These are phyloP conservation scores for Caenorhabditis japonica DNA, from an alignment of 2,888 invertebrate species.

Conservation along the genomic window DNA sequence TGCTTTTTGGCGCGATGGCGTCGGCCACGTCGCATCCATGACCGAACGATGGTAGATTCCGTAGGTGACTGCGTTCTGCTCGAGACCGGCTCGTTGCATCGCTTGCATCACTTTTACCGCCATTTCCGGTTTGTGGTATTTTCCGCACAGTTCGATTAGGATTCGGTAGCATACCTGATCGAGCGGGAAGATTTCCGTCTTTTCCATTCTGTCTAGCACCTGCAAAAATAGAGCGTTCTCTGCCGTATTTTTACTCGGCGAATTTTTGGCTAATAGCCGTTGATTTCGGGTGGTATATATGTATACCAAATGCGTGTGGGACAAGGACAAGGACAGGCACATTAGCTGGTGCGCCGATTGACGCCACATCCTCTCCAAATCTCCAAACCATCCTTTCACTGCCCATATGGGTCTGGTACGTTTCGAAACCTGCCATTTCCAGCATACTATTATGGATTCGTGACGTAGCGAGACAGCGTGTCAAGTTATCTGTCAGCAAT, in stretches of 20 bases:
- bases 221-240: slow-evolving; percentile 51
- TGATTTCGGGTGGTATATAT: no score
- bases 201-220: slow-evolving; percentile 88
- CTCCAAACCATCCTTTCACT: no score
- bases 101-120: slow-evolving; percentile 86
- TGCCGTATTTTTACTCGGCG: not conserved
- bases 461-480: no score
- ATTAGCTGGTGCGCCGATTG: no score
- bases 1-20: slow-evolving; percentile 59
- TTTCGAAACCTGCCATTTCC: no score
- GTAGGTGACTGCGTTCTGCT: slow-evolving; percentile 97
- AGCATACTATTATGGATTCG: no score
- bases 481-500: no score
- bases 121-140: slow-evolving; percentile 90
- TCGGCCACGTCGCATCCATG: slow-evolving; percentile 70
- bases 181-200: slow-evolving; percentile 79
- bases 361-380: no score
- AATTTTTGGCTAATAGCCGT: not conserved
- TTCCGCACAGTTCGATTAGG: slow-evolving; percentile 96
- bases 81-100: slow-evolving; percentile 92
- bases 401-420: no score
- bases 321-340: no score
- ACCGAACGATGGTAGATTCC: slow-evolving; percentile 89
- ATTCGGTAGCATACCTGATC: slow-evolving; percentile 89
- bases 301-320: no score